phyloP scores from a whole-genome alignment of 2,797 vertebrate genomes.

The Gallinago nigripennis region DNA sequence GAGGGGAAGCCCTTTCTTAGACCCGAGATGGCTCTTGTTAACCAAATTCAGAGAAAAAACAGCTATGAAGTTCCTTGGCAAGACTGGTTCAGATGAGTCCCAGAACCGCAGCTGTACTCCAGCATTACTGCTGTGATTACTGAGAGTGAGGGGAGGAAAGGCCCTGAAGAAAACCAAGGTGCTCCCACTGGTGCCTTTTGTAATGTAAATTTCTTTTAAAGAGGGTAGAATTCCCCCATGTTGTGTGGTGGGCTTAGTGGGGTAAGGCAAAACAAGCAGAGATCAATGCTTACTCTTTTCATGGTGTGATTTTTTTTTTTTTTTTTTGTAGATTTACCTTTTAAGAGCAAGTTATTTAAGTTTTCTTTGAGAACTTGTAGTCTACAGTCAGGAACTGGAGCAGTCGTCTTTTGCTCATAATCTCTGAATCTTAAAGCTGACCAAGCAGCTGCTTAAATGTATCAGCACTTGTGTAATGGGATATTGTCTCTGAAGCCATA shows the following conservation, averaged over 20 bases:
- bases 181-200: neutral
- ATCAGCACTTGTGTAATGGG: neutral
- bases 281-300: neutral
- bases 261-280: neutral
- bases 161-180: neutral
- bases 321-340: neutral
- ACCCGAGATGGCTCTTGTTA: neutral
- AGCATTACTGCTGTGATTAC: neutral
- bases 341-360: neutral
- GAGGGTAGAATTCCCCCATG: neutral
- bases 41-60: neutral
- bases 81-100: neutral
- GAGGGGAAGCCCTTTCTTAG: neutral
- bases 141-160: neutral
- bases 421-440: neutral
- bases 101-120: neutral
- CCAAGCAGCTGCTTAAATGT: neutral
- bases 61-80: neutral
- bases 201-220: neutral
- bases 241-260: neutral
- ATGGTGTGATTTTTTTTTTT: neutral
- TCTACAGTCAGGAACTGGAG: neutral
- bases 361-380: neutral
- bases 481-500: neutral
- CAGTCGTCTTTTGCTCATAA: neutral